These are phyloP conservation scores for Aporrectodea caliginosa DNA, from an alignment of 1,140 invertebrate genomes.

Conservation along the genomic window DNA sequence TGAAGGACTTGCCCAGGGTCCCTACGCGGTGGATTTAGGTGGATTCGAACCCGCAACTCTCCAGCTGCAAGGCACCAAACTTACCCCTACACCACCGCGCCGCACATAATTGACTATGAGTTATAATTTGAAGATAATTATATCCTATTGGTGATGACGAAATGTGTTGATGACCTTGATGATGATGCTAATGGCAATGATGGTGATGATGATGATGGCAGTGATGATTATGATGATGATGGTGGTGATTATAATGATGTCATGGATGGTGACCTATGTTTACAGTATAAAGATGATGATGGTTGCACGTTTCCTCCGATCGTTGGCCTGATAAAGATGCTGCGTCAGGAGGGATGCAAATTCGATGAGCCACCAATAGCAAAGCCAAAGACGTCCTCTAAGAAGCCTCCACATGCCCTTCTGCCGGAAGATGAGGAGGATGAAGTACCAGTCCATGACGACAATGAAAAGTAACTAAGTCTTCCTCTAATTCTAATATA, in stretches of 20 bases:
- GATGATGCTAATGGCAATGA: too few relatives aligned
- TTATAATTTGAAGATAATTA: neutral
- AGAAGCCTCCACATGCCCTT: slow-evolving; percentile 40
- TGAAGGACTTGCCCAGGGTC: too few relatives aligned
- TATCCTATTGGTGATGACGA: too few relatives aligned
- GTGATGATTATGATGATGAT: too few relatives aligned
- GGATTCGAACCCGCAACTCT: too few relatives aligned
- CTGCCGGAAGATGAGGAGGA: slow-evolving; percentile 43
- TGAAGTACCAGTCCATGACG: slow-evolving; percentile 45
- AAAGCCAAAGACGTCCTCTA: neutral
- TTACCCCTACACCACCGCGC: neutral
- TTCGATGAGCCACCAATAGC: neutral
- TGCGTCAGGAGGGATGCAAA: slow-evolving; percentile 34
- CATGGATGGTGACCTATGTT: too few relatives aligned
- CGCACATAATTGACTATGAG: neutral
- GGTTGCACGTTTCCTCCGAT: slow-evolving; percentile 40
- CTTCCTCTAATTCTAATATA: too few relatives aligned
- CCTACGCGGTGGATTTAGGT: too few relatives aligned
- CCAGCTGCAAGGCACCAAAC: too few relatives aligned
- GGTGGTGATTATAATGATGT: too few relatives aligned
- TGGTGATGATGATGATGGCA: too few relatives aligned
- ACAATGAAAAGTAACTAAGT: slow-evolving; percentile 43
- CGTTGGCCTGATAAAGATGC: slow-evolving; percentile 30
- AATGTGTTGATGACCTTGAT: too few relatives aligned
- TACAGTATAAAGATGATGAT: slow-evolving; percentile 31